phyloP scores from a whole-genome alignment of 2,797 vertebrate species.

The Sciurus vulgaris region DNA sequence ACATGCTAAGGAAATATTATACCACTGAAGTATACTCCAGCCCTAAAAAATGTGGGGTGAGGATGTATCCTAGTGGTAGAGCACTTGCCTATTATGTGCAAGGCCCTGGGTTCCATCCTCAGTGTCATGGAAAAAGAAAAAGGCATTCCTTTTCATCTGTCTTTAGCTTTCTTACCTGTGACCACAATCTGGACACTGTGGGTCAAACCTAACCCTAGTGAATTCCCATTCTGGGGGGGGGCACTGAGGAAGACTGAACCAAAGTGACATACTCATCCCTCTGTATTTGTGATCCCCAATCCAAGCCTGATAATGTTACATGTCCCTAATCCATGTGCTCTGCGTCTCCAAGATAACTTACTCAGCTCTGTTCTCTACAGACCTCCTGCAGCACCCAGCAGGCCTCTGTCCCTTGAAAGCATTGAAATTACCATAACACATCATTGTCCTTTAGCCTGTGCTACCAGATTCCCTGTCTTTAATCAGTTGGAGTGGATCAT shows the following conservation, averaged over 20 bases:
- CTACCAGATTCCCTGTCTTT: neutral
- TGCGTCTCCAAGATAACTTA: no score
- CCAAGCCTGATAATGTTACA: neutral
- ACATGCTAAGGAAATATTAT: neutral
- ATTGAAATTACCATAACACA: neutral
- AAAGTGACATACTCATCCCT: no score
- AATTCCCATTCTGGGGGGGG: no score
- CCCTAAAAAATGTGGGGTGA: neutral
- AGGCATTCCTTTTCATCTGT: no score
- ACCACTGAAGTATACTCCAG: neutral
- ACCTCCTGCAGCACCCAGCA: neutral
- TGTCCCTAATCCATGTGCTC: no score
- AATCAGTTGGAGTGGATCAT: neutral
- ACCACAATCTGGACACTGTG: no score
- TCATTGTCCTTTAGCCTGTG: neutral
- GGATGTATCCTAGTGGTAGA: neutral
- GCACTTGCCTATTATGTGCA: neutral
- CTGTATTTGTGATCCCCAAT: no score
- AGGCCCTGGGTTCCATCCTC: neutral
- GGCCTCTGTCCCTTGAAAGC: neutral
- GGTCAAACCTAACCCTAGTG: no score
- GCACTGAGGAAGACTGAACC: no score
- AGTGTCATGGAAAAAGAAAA: no score
- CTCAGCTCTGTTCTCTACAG: no score
- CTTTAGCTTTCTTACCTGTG: no score